A percentile compares a stretch with the other conserved stretches of the same genome.
Evolutionary conservation across 2,888 invertebrate genomes (phyloP).

Genomic region (Caradrina clavipalpis): DNA sequence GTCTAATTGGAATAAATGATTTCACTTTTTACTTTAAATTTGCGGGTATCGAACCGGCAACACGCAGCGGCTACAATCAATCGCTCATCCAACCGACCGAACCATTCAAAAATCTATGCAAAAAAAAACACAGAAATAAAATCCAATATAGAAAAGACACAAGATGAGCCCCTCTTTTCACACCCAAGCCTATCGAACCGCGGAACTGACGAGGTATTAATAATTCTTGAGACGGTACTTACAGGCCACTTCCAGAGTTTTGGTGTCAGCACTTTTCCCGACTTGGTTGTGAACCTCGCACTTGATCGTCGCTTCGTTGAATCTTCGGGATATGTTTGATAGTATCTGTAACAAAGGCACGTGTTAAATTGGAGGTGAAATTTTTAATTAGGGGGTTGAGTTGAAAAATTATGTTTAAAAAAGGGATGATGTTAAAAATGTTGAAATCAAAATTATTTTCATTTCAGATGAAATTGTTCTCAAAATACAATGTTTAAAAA

Average conservation of each 20-base stretch:
- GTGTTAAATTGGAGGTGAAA: conserved; percentile 14
- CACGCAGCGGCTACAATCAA: too few relatives aligned
- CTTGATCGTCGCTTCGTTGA: conserved; percentile 97
- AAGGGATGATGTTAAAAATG: too few relatives aligned
- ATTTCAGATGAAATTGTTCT: too few relatives aligned
- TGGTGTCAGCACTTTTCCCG: conserved; percentile 97
- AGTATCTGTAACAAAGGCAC: conserved; percentile 88
- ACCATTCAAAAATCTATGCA: too few relatives aligned
- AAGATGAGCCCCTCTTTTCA: conserved; percentile 13
- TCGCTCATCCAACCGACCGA: too few relatives aligned
- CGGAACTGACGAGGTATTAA: conserved; percentile 51
- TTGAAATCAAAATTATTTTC: too few relatives aligned
- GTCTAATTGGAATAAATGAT: too few relatives aligned
- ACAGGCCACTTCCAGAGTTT: conserved; percentile 97
- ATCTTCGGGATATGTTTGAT: conserved; percentile 94
- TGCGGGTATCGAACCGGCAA: too few relatives aligned
- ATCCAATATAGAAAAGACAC: conserved; percentile 11
- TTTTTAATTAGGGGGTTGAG: not conserved
- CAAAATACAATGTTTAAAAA: not conserved
- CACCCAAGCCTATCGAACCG: conserved; percentile 20
- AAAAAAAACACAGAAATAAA: not conserved
- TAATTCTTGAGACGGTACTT: conserved; percentile 87
- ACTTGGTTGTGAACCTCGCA: conserved; percentile 98
- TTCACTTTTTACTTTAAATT: too few relatives aligned
- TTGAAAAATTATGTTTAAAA: not conserved